Evolutionary conservation across 2,888 invertebrate species (phyloP).

Genomic region (Tipula vernalis): DNA sequence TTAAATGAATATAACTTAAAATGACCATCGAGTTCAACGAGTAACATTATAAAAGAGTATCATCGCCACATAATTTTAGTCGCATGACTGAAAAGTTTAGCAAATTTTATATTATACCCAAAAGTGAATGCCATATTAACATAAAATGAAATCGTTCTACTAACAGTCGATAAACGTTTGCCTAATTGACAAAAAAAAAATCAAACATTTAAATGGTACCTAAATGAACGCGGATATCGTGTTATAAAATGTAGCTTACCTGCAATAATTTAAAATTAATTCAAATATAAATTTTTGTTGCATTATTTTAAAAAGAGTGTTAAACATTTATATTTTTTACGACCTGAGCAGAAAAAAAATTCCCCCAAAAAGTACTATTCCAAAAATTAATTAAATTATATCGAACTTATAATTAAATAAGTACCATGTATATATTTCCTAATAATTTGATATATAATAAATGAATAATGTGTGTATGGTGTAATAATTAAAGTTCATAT

Average conservation of each 20-base stretch:
- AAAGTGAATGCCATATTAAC: too few relatives aligned
- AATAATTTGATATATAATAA: background rate
- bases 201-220: too few relatives aligned
- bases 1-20: too few relatives aligned
- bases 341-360: background rate
- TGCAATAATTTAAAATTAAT: background rate
- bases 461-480: background rate
- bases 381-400: background rate
- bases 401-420: background rate
- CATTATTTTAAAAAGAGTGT: background rate
- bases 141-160: too few relatives aligned
- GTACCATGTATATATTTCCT: background rate
- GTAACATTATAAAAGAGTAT: too few relatives aligned
- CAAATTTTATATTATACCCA: too few relatives aligned
- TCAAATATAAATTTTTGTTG: background rate
- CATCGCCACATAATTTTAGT: too few relatives aligned
- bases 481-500: background rate
- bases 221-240: too few relatives aligned
- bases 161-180: too few relatives aligned
- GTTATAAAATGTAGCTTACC: background rate
- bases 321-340: background rate
- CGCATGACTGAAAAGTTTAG: too few relatives aligned
- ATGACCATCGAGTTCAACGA: too few relatives aligned
- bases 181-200: too few relatives aligned
- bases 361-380: background rate